A percentile compares a stretch with the other conserved stretches of the same genome.
Conservation (phyloP, 2,113 vertebrate species). For the Tiliqua scincoides region DNA sequence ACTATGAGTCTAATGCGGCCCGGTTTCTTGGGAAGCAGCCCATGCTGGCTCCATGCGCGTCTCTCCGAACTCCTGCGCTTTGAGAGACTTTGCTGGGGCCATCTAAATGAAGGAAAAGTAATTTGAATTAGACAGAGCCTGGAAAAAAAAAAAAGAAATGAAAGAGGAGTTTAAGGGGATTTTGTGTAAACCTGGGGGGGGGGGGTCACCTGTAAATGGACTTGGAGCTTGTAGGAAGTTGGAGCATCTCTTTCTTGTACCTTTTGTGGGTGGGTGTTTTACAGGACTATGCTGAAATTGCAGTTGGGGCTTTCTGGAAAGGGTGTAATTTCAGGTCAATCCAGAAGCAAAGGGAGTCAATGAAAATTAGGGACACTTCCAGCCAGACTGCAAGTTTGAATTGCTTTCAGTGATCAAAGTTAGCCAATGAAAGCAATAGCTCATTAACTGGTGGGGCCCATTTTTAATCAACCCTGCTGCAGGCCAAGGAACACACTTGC, state of each 20-base stretch:
- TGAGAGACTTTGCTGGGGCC: too few species aligned
- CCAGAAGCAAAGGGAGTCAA: too few species aligned
- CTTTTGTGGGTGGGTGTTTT: background rate
- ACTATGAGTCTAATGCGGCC: background rate
- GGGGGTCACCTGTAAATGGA: background rate
- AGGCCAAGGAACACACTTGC: too few species aligned
- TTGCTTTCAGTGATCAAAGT: too few species aligned
- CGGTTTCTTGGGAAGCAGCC: background rate
- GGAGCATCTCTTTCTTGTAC: background rate
- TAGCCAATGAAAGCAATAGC: background rate
- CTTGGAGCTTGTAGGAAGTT: too few species aligned
- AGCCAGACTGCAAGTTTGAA: too few species aligned
- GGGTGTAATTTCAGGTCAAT: background rate
- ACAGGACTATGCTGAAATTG: background rate
- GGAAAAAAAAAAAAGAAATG: too few species aligned
- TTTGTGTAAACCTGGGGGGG: background rate
- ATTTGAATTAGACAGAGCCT: background rate
- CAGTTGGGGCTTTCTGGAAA: background rate
- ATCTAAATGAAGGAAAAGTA: background rate
- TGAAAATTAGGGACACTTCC: too few species aligned
- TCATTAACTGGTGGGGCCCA: background rate
- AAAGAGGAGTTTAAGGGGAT: too few species aligned
- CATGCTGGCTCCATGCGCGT: background rate
- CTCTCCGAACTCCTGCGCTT: background rate
- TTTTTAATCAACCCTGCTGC: background rate